A percentile compares a stretch with the other conserved stretches of the same genome.
These are phyloP conservation scores for Dryomyza anilis DNA, from an alignment of 2,888 invertebrate genomes.

Conservation along the genomic window DNA sequence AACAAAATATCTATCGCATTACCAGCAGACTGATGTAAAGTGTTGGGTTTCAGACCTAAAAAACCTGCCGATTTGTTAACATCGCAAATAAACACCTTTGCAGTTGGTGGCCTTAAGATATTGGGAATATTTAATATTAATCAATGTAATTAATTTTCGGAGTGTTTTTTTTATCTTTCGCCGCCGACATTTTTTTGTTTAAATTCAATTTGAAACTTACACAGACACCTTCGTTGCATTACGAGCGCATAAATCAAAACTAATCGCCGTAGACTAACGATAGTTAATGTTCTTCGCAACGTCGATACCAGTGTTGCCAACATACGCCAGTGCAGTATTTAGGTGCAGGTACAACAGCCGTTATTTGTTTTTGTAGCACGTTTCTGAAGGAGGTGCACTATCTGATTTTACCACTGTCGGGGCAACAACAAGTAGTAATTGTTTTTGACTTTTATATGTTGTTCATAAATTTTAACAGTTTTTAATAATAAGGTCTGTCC, in stretches of 20 bases:
- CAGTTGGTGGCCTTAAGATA: background rate
- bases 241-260: constrained; percentile 10
- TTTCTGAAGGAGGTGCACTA: background rate
- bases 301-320: background rate
- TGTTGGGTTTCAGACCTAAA: background rate
- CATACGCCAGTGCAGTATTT: background rate
- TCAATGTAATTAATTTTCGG: background rate
- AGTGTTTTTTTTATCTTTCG: background rate
- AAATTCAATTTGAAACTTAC: background rate
- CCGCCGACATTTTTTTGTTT: background rate
- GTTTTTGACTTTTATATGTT: background rate
- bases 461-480: background rate
- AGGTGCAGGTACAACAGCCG: no score
- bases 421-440: background rate
- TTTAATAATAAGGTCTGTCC: background rate
- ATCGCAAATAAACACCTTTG: background rate
- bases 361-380: no score
- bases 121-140: background rate
- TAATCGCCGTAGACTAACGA: constrained; percentile 14
- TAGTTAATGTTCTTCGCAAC: constrained; percentile 3
- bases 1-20: background rate
- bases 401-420: background rate
- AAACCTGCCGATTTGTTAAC: background rate
- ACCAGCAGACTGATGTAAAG: background rate
- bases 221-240: background rate